A percentile compares a stretch with the other conserved stretches of the same genome.
Conservation (phyloP, 2,888 invertebrate genomes). For the Limnephilus rhombicus region DNA sequence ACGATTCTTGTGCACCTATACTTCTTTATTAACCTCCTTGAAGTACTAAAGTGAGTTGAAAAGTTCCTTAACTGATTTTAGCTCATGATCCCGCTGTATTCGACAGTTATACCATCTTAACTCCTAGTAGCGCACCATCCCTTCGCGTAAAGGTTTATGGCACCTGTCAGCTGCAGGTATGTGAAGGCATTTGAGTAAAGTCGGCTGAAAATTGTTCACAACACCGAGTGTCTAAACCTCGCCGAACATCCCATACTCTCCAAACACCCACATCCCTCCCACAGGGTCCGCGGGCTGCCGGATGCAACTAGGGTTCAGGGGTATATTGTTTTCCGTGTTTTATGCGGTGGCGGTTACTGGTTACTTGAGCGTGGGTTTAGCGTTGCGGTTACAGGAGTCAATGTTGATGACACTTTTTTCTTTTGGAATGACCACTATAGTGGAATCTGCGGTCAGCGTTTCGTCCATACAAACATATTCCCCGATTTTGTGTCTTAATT, state of each 20-base stretch:
- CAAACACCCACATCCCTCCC: no score
- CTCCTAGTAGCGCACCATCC: background rate
- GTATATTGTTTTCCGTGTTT: background rate
- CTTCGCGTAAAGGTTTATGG: conserved; percentile 29
- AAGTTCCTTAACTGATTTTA: background rate
- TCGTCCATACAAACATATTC: no score
- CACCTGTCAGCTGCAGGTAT: conserved; percentile 37
- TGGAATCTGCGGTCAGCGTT: background rate
- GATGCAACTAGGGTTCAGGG: background rate
- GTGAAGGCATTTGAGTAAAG: conserved; percentile 10
- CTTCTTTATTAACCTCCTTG: no score
- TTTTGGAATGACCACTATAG: background rate
- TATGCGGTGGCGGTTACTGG: background rate
- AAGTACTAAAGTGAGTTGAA: no score
- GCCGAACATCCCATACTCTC: background rate
- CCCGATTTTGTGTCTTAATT: no score
- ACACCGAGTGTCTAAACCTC: conserved; percentile 10
- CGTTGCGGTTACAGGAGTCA: background rate
- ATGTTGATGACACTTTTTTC: background rate
- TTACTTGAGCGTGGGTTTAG: background rate
- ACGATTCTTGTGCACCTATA: no score
- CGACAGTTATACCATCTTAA: background rate
- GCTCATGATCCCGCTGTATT: background rate
- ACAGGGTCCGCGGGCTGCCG: background rate
- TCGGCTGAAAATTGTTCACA: conserved; percentile 40